Evolutionary conservation across 2,888 invertebrate genomes (phyloP).

Genomic region (Eristalinus sepulchralis): DNA sequence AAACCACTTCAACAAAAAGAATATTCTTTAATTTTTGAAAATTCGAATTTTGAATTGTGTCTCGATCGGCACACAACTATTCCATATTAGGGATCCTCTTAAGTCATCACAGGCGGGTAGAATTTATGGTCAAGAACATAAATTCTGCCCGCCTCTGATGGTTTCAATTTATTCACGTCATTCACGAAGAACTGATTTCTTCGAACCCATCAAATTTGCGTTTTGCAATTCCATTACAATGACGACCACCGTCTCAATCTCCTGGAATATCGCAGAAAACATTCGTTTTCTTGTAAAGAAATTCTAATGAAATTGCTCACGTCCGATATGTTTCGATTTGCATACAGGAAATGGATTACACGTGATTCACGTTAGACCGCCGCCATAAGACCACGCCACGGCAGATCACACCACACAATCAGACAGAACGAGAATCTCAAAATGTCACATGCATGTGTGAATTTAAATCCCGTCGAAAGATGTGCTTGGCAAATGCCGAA

Average conservation of each 20-base stretch:
- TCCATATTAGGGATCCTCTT: too few relatives aligned
- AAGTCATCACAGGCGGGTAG: too few relatives aligned
- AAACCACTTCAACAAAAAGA: too few relatives aligned
- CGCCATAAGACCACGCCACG: not conserved
- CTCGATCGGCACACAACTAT: too few relatives aligned
- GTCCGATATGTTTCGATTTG: not conserved
- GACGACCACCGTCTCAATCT: not conserved
- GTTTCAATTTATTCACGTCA: not conserved
- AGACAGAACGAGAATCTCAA: not conserved
- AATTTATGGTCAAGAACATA: too few relatives aligned
- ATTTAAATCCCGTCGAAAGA: not conserved
- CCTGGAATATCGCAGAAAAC: not conserved
- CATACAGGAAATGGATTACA: slow-evolving; percentile 1
- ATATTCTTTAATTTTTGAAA: too few relatives aligned
- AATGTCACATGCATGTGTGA: not conserved
- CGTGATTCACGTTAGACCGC: not conserved
- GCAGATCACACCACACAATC: not conserved
- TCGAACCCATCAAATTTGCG: not conserved
- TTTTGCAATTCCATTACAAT: not conserved
- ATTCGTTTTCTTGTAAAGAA: not conserved
- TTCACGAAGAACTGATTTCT: not conserved
- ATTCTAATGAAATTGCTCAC: not conserved
- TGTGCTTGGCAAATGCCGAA: not conserved
- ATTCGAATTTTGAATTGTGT: too few relatives aligned
- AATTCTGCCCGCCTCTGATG: not conserved